phyloP scores from a whole-genome alignment of 64 coral and sea anemone genomes.

The Montipora efflorescens region DNA sequence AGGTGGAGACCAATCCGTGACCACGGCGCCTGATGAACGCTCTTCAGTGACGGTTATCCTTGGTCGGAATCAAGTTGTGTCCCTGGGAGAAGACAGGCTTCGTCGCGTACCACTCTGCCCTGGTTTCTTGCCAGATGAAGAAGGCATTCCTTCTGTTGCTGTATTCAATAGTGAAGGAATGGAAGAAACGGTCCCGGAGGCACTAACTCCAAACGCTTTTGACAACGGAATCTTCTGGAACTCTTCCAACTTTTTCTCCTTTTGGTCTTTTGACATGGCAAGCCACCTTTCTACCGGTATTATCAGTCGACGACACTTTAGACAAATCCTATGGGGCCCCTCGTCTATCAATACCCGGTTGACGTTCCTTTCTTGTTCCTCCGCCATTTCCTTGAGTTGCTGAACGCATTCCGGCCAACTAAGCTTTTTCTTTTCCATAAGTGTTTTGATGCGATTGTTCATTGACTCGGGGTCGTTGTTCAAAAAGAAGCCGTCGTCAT shows the following conservation, averaged over 20 bases:
- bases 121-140: too few relatives aligned
- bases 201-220: too few relatives aligned
- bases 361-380: background rate
- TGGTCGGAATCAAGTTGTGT: too few relatives aligned
- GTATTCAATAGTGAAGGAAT: too few relatives aligned
- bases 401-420: background rate
- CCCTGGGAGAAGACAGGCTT: too few relatives aligned
- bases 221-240: too few relatives aligned
- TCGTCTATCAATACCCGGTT: background rate
- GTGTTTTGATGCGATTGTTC: background rate
- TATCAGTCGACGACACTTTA: background rate
- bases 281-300: background rate
- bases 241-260: background rate
- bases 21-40: too few relatives aligned
- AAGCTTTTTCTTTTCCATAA: background rate
- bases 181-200: too few relatives aligned
- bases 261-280: background rate
- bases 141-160: too few relatives aligned
- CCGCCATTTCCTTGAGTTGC: background rate
- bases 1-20: too few relatives aligned
- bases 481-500: background rate
- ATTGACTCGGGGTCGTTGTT: constrained; percentile 9
- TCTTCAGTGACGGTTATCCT: too few relatives aligned
- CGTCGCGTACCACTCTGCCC: too few relatives aligned
- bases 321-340: background rate